These are phyloP conservation scores for Pipra filicauda DNA, from an alignment of 2,113 vertebrate species.

Conservation along the genomic window DNA sequence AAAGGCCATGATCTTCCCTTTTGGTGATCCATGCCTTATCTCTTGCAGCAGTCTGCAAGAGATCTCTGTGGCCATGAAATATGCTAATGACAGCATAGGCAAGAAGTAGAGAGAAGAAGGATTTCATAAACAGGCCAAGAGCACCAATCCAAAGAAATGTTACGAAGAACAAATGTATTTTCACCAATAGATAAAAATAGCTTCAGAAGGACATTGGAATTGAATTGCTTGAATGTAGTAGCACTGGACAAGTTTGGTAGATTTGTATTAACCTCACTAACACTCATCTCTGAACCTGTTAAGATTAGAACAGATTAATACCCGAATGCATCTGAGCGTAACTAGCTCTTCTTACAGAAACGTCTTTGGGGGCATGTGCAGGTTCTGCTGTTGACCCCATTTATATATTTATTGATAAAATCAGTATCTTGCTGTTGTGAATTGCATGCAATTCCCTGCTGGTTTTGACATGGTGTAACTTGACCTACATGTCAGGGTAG, in stretches of 20 bases:
- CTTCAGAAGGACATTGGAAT: background rate
- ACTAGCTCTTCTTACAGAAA: background rate
- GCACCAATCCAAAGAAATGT: background rate
- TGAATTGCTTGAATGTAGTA: background rate
- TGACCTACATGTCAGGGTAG: accelerated
- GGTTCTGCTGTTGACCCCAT: accelerated
- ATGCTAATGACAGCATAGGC: background rate
- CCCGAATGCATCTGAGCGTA: background rate
- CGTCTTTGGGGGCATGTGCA: accelerated
- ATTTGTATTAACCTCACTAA: background rate
- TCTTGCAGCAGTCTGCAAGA: background rate
- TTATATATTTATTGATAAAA: background rate
- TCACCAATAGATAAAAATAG: background rate
- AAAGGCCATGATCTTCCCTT: background rate
- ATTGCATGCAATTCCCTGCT: background rate
- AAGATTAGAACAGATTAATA: background rate
- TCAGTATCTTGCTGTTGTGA: background rate
- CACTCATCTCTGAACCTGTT: background rate
- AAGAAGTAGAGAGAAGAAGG: background rate
- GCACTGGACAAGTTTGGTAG: background rate
- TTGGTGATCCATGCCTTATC: background rate
- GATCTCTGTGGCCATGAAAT: background rate
- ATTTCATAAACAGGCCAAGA: background rate
- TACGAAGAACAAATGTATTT: background rate
- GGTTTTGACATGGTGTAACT: background rate